Percentiles rank a stretch among this genome's conserved stretches.
Conservation (phyloP, 2,888 invertebrate genomes). For the Nesidiocoris tenuis region DNA sequence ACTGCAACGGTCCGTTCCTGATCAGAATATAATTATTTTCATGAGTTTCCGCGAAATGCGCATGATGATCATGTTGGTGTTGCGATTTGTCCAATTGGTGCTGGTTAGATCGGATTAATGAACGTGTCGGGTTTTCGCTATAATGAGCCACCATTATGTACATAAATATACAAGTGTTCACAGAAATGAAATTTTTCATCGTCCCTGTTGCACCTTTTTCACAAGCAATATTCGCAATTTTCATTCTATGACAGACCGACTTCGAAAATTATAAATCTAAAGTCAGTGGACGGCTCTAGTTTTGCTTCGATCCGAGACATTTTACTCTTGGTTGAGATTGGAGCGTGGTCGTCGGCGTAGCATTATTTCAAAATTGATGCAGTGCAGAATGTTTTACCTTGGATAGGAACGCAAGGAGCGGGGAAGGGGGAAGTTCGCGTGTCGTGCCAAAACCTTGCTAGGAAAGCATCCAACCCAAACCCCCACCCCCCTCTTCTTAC, state of each 20-base stretch:
- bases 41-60: no score
- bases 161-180: background rate
- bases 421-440: background rate
- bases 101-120: background rate
- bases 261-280: no score
- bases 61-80: no score
- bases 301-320: background rate
- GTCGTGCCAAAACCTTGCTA: conserved; percentile 25
- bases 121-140: background rate
- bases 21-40: no score
- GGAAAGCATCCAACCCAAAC: background rate
- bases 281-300: background rate
- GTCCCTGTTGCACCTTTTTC: background rate
- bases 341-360: background rate
- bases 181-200: background rate
- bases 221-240: no score
- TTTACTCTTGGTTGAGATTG: background rate
- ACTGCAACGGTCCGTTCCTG: no score
- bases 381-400: conserved; percentile 35
- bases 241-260: no score
- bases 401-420: background rate
- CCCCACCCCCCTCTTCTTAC: background rate
- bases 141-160: background rate
- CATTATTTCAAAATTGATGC: conserved; percentile 33
- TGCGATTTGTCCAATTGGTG: background rate